Evolutionary conservation across 2,797 vertebrate genomes (phyloP).

Genomic region (Fundulus diaphanus): DNA sequence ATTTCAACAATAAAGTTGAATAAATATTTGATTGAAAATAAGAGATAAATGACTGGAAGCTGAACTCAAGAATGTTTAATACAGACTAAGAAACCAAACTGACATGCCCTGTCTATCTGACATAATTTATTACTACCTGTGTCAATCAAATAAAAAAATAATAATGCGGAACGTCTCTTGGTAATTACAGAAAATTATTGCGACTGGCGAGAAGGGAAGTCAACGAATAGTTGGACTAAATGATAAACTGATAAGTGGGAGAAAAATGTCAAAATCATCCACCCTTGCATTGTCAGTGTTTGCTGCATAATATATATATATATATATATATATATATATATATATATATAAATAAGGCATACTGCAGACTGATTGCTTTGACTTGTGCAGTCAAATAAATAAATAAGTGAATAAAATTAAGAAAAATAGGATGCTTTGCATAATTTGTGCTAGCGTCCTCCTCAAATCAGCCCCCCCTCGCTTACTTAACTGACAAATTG

Average conservation of each 20-base stretch:
- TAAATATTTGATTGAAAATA: not conserved
- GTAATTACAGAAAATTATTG: constrained; percentile 15
- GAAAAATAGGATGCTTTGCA: constrained; percentile 32
- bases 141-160: constrained; percentile 15
- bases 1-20: not conserved
- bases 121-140: constrained; percentile 2
- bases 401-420: not conserved
- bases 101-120: not conserved
- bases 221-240: constrained; percentile 19
- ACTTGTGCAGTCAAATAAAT: constrained; percentile 25
- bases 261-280: constrained; percentile 37
- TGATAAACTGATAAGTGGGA: constrained; percentile 38
- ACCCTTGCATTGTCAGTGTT: constrained; percentile 3
- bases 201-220: not conserved
- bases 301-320: too few relatives aligned
- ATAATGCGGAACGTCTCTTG: constrained; percentile 16
- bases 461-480: constrained; percentile 46
- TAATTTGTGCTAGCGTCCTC: constrained; percentile 44
- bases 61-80: not conserved
- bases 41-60: not conserved
- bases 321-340: too few relatives aligned
- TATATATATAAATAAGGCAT: constrained; percentile 27
- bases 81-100: not conserved
- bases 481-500: constrained; percentile 53
- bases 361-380: constrained; percentile 49